phyloP scores from a whole-genome alignment of 2,113 vertebrate species.

The Hydrolagus affinis region DNA sequence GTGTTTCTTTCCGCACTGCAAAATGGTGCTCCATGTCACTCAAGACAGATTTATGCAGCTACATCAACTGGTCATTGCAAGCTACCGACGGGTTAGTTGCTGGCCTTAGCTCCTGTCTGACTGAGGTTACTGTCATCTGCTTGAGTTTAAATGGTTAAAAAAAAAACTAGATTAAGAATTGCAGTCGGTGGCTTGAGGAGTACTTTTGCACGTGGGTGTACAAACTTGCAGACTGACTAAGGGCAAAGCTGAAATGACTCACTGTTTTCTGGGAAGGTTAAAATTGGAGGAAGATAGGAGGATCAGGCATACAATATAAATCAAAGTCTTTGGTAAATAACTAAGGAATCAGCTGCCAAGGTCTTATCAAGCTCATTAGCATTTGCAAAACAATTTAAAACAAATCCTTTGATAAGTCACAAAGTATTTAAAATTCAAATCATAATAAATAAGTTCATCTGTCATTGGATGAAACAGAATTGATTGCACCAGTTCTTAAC shows the following conservation, averaged over 20 bases:
- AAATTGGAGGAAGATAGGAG: conserved; percentile 24
- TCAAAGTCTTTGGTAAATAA: conserved; percentile 15
- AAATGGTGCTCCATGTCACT: neutral
- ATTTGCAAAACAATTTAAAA: neutral
- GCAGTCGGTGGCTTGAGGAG: neutral
- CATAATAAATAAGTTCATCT: neutral
- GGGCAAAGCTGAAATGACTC: conserved; percentile 22
- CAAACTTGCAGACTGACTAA: conserved; percentile 15
- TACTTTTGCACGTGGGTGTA: conserved; percentile 1
- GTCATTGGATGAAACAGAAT: neutral
- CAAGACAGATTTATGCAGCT: neutral
- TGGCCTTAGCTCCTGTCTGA: neutral
- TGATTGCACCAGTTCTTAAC: neutral
- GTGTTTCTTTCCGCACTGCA: neutral
- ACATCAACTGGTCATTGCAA: neutral
- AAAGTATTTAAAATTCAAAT: neutral
- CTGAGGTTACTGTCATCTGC: neutral
- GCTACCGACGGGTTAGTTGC: neutral
- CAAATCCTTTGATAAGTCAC: neutral
- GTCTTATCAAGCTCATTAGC: neutral
- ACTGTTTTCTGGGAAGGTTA: conserved; percentile 25
- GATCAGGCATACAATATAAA: conserved; percentile 15
- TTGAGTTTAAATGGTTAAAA: neutral
- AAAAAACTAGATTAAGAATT: neutral
- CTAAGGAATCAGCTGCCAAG: conserved; percentile 2